Evolutionary conservation across 2,888 invertebrate species (phyloP).

Genomic region (Keiferia lycopersicella): DNA sequence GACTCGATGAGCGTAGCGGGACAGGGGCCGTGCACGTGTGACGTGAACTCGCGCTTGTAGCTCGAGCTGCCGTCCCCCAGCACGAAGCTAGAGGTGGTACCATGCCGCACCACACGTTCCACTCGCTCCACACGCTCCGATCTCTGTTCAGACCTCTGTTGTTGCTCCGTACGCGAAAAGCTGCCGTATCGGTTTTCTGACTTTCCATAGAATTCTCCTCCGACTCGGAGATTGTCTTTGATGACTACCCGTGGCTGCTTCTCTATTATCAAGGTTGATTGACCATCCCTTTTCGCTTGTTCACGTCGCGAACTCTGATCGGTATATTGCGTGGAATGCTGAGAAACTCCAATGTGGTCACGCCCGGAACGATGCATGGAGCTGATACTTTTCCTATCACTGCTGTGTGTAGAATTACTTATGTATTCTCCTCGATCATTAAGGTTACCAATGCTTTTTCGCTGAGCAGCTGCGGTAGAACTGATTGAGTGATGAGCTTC

Average conservation of each 20-base stretch:
- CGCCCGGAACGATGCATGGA: slow-evolving; percentile 87
- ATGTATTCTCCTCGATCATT: slow-evolving; percentile 87
- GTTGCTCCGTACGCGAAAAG: slow-evolving; percentile 79
- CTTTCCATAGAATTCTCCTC: slow-evolving; percentile 87
- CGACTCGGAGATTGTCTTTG: slow-evolving; percentile 86
- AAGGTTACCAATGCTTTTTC: slow-evolving; percentile 90
- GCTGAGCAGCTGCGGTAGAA: slow-evolving; percentile 88
- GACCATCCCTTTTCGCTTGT: slow-evolving; percentile 74
- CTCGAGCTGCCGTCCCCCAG: slow-evolving; percentile 86
- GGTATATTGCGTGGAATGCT: slow-evolving; percentile 58
- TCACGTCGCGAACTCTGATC: slow-evolving; percentile 64
- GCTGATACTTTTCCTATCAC: slow-evolving; percentile 89
- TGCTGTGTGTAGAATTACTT: slow-evolving; percentile 84
- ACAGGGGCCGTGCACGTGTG: slow-evolving; percentile 88
- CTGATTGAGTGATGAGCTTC: slow-evolving; percentile 88
- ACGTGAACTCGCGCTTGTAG: slow-evolving; percentile 89
- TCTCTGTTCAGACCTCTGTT: slow-evolving; percentile 65
- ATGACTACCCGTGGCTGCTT: slow-evolving; percentile 83
- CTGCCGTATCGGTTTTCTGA: slow-evolving; percentile 88
- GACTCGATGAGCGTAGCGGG: slow-evolving; percentile 89
- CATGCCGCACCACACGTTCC: slow-evolving; percentile 81
- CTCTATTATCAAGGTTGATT: slow-evolving; percentile 79
- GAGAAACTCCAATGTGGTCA: slow-evolving; percentile 74
- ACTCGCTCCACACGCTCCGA: slow-evolving; percentile 82
- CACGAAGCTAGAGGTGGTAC: slow-evolving; percentile 88